Percentiles rank a stretch among this genome's conserved stretches.
phyloP scores from a whole-genome alignment of 1,140 invertebrate species.

The Ruditapes philippinarum region DNA sequence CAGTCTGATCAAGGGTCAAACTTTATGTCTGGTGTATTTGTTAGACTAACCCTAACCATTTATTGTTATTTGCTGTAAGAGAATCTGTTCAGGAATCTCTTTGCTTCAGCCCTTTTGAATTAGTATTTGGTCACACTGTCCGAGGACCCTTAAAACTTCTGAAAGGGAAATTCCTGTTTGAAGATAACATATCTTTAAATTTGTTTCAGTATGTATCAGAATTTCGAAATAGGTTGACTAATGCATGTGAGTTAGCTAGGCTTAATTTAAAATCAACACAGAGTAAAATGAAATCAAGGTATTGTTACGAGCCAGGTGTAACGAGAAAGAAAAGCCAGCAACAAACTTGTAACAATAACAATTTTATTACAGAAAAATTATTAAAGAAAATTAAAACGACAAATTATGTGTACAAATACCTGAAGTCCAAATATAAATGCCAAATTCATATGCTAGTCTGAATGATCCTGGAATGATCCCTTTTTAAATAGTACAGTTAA shows the following conservation, averaged over 20 bases:
- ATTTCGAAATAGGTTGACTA: slow-evolving; percentile 57
- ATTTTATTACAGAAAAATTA: too few species aligned
- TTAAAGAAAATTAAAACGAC: too few species aligned
- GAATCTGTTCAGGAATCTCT: slow-evolving; percentile 66
- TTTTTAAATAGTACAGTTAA: too few species aligned
- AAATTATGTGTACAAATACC: too few species aligned
- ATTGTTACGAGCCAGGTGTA: too few species aligned
- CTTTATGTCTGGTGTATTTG: slow-evolving; percentile 68
- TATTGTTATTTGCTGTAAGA: slow-evolving; percentile 68
- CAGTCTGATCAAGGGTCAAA: slow-evolving; percentile 58
- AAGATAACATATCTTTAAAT: neutral
- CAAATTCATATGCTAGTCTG: too few species aligned
- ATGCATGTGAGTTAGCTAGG: slow-evolving; percentile 60
- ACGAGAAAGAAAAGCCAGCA: too few species aligned
- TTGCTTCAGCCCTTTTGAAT: slow-evolving; percentile 55
- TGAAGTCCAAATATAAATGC: too few species aligned
- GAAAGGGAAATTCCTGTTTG: slow-evolving; percentile 50
- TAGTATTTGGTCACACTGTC: slow-evolving; percentile 30
- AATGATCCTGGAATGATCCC: too few species aligned
- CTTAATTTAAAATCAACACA: slow-evolving; percentile 56
- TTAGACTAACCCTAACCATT: slow-evolving; percentile 62
- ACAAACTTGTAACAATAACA: too few species aligned
- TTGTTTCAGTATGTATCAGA: slow-evolving; percentile 58
- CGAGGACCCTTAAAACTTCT: slow-evolving; percentile 69
- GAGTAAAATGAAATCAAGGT: slow-evolving; percentile 61